Base-by-base conservation (phyloP, 1,140 invertebrate species). In the Laodelphax striatellus region DNA sequence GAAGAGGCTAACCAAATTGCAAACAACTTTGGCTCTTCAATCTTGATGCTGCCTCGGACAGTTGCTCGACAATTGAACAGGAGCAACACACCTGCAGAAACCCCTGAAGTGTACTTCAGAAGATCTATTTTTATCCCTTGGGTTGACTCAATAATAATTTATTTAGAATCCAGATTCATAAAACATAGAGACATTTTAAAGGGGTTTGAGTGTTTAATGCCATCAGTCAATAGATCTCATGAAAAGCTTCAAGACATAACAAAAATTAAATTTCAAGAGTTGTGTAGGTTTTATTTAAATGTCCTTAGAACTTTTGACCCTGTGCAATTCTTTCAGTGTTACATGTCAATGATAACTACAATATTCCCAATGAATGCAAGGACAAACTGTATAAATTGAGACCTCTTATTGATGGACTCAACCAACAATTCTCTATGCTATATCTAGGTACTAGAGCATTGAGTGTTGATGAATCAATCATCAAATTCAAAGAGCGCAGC, bases 371-470 rank as follows among this genome's bases (percentile, higher is more conserved):
- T 8, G 53, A 56, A 17, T 60, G 59, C 44, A 60, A 22, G 52
- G 58, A 63, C 24, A 63, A 63, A 57, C 56, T 63, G 16, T 58
- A 53, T 14, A 63, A 63, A 50, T 16, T 63, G 43, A 17, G 62
- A 13, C 58, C 62, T 38, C 22, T 63, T 34, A 57, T 63, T 46
- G 34, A 55, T 34, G 43, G 22, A n/a, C 42, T 56, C 28, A 63
- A 63, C 34, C 22, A 54, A 50, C 38, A 55, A 24, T 63, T 63
- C 61, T 28, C 13, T 43, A 38, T 2, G 6, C 21, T 22, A 10
- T 50, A 50, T 50, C 5, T 19, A 19, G 46, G 46, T 17, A 50
- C 46, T 19, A 50, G 21, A 6, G n/a, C 16, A 50, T 22, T 50
- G 16, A 11, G 46, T 8, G 46, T 50, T 5, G 46, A 50, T 50